phyloP scores from a whole-genome alignment of 2,797 vertebrate species.

The Stomatorhinus walkeri region DNA sequence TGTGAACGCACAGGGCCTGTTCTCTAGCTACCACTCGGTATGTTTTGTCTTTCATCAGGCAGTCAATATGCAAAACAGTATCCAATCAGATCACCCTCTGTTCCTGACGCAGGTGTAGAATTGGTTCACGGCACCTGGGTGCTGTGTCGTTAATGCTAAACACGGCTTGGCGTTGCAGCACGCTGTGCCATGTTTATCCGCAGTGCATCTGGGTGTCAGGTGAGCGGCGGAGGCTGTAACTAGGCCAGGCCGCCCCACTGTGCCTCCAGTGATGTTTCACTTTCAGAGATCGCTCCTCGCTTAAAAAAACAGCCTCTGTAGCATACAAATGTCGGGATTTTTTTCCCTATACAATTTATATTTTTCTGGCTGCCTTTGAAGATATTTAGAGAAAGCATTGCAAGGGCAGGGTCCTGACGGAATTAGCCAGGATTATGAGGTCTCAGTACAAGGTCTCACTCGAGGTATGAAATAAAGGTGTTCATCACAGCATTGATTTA shows the following conservation, averaged over 20 bases:
- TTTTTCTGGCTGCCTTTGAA: not conserved
- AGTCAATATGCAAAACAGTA: slow-evolving; percentile 23
- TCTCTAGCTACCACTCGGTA: slow-evolving; percentile 16
- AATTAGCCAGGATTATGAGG: not conserved
- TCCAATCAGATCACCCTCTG: not conserved
- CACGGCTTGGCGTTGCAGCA: not conserved
- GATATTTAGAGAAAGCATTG: not conserved
- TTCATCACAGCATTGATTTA: not conserved
- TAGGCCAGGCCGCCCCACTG: not conserved
- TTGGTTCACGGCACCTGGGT: not conserved
- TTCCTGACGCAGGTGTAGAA: not conserved
- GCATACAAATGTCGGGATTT: not conserved
- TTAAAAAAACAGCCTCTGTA: not conserved
- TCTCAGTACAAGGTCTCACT: not conserved
- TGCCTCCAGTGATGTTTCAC: not conserved
- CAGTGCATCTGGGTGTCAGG: not conserved
- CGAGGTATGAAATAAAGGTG: not conserved
- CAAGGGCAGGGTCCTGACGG: not conserved
- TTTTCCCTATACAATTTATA: not conserved
- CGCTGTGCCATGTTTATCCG: not conserved
- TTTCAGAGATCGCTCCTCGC: not conserved
- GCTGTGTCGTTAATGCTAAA: not conserved
- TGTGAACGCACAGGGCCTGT: slow-evolving; percentile 32
- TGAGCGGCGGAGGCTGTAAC: not conserved
- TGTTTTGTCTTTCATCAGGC: slow-evolving; percentile 15